A percentile compares a stretch with the other conserved stretches of the same genome.
Conservation (phyloP, 2,797 vertebrate species). For the Pampus argenteus region DNA sequence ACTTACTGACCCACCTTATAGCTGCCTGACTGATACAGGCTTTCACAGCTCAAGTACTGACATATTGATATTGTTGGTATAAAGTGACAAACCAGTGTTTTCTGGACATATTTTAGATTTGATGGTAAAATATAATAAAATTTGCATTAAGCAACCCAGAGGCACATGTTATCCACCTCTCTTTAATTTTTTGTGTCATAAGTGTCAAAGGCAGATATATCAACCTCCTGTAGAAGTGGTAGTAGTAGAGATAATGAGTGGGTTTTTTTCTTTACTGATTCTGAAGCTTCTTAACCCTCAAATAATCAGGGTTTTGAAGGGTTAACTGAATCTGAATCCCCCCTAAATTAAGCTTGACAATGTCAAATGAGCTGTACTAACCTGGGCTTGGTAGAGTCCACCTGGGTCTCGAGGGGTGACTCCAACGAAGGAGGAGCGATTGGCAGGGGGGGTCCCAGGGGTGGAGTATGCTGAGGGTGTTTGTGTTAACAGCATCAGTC, state of each 20-base stretch:
- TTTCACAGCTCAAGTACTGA: neutral
- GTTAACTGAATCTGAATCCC: neutral
- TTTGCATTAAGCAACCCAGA: neutral
- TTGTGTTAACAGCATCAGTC: slow-evolving; percentile 49
- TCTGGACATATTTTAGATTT: neutral
- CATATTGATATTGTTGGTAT: neutral
- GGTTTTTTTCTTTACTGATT: neutral
- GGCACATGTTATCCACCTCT: neutral
- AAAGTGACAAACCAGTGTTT: neutral
- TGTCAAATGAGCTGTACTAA: slow-evolving; percentile 49
- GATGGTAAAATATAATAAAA: neutral
- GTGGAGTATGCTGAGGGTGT: slow-evolving; percentile 92
- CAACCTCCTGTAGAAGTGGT: neutral
- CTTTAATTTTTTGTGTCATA: neutral
- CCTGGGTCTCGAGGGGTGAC: slow-evolving; percentile 94
- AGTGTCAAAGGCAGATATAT: neutral
- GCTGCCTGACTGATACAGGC: neutral
- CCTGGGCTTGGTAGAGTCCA: slow-evolving; percentile 93
- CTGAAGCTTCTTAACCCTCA: neutral
- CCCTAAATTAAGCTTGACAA: neutral
- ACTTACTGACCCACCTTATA: neutral
- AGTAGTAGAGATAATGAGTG: too few species aligned
- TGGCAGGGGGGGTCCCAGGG: slow-evolving; percentile 94
- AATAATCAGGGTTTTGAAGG: neutral
- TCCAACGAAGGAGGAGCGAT: slow-evolving; percentile 95